Percentiles rank a stretch among this genome's conserved stretches.
These are phyloP conservation scores for Epiperipatus broadwayi DNA, from an alignment of 2,888 invertebrate genomes.

Conservation along the genomic window DNA sequence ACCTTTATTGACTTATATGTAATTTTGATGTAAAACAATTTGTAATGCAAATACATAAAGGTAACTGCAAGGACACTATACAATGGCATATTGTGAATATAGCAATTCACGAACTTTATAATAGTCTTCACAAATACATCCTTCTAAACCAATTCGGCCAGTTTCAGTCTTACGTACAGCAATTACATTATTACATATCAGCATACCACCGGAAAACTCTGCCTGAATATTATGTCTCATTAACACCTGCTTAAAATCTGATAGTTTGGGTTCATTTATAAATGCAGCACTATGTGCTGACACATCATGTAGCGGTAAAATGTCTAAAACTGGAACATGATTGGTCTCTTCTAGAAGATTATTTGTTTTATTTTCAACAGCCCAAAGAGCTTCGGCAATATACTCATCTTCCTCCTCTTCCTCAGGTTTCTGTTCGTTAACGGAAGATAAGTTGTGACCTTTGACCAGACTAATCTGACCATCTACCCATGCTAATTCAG, in stretches of 20 bases:
- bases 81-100: conserved; percentile 90
- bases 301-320: conserved; percentile 18
- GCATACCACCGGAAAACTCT: conserved; percentile 73
- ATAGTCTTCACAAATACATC: conserved; percentile 81
- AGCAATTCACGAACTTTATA: conserved; percentile 75
- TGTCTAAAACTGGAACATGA: conserved; percentile 18
- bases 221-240: conserved; percentile 52
- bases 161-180: conserved; percentile 78
- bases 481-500: conserved; percentile 90
- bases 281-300: conserved; percentile 52
- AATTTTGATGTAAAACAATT: too few species aligned
- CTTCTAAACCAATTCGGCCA: conserved; percentile 79
- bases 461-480: conserved; percentile 40
- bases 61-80: too few species aligned
- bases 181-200: conserved; percentile 81
- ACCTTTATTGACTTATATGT: too few species aligned
- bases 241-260: conserved; percentile 66
- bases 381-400: too few species aligned
- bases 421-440: conserved; percentile 14
- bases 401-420: conserved; percentile 18
- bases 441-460: not conserved
- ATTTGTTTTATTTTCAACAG: too few species aligned
- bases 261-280: conserved; percentile 76
- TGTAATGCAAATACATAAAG: too few species aligned
- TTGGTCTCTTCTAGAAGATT: too few species aligned